These are phyloP conservation scores for Mystacornis crossleyi DNA, from an alignment of 2,113 vertebrate species.

Conservation along the genomic window DNA sequence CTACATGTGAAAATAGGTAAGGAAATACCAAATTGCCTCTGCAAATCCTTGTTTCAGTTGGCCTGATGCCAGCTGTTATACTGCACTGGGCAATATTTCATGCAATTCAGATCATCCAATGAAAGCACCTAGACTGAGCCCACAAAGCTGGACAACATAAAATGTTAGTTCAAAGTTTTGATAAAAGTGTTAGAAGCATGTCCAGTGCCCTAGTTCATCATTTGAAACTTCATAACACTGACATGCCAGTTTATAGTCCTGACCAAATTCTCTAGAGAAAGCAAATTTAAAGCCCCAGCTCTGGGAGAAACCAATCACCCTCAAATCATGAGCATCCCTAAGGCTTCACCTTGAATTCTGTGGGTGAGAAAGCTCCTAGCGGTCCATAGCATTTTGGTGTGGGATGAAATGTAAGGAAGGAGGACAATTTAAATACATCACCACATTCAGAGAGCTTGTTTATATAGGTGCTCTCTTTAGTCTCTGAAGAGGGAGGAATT, in stretches of 20 bases:
- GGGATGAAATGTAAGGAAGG: background rate
- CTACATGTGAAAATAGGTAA: background rate
- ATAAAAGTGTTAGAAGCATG: background rate
- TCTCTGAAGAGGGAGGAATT: background rate
- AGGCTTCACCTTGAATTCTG: background rate
- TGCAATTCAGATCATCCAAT: background rate
- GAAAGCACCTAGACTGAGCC: background rate
- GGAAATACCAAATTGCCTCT: background rate
- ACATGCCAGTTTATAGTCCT: background rate
- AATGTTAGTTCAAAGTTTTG: background rate
- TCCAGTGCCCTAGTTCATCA: background rate
- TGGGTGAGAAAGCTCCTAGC: background rate
- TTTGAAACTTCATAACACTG: background rate
- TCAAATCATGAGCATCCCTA: background rate
- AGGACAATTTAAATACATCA: background rate
- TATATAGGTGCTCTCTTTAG: background rate
- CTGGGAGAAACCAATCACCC: background rate
- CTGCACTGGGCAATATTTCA: background rate
- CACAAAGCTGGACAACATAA: background rate
- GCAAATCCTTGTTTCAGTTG: background rate
- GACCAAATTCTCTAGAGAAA: background rate
- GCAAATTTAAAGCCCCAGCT: background rate
- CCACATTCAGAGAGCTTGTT: background rate
- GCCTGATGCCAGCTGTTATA: background rate
- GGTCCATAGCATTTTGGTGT: background rate